These are phyloP conservation scores for Drosophila picticornis DNA, from an alignment of 2,888 invertebrate genomes.

Conservation along the genomic window DNA sequence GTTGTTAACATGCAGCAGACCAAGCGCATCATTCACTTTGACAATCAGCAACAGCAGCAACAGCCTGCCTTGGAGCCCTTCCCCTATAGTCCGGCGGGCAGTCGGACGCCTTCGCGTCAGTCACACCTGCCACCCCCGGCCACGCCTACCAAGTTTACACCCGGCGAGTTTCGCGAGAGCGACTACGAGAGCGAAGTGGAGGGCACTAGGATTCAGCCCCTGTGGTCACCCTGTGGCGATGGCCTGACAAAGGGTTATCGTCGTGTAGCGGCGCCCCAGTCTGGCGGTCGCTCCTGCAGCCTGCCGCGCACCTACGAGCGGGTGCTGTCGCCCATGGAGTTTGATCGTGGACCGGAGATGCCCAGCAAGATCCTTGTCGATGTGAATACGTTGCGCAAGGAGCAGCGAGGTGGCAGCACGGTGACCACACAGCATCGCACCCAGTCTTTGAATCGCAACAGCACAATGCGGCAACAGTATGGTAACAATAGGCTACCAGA, in stretches of 20 bases:
- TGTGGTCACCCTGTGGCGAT: slow-evolving; percentile 89
- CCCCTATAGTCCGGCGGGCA: slow-evolving; percentile 85
- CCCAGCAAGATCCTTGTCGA: slow-evolving; percentile 83
- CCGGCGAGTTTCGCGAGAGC: slow-evolving; percentile 88
- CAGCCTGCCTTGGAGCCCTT: slow-evolving; percentile 84
- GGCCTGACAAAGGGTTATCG: slow-evolving; percentile 87
- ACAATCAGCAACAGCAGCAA: slow-evolving; percentile 80
- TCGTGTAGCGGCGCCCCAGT: slow-evolving; percentile 87
- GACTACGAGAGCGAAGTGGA: slow-evolving; percentile 91
- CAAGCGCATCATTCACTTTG: slow-evolving; percentile 89
- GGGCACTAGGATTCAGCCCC: slow-evolving; percentile 87
- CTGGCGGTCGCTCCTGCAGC: slow-evolving; percentile 86
- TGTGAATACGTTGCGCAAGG: slow-evolving; percentile 70
- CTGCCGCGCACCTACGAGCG: slow-evolving; percentile 86
- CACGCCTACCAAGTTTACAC: slow-evolving; percentile 88
- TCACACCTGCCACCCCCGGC: slow-evolving; percentile 86
- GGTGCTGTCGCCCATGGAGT: slow-evolving; percentile 88
- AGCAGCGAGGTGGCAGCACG: slow-evolving; percentile 75
- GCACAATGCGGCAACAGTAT: slow-evolving; percentile 68
- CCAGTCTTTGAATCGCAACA: slow-evolving; percentile 82
- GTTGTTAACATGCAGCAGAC: slow-evolving; percentile 90
- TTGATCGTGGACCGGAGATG: slow-evolving; percentile 87
- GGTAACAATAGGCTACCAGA: slow-evolving; percentile 40
- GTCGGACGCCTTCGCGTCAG: slow-evolving; percentile 82
- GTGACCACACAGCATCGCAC: slow-evolving; percentile 73